phyloP scores from a whole-genome alignment of 92 coral and sea anemone species.

The Zoanthus gigantus region DNA sequence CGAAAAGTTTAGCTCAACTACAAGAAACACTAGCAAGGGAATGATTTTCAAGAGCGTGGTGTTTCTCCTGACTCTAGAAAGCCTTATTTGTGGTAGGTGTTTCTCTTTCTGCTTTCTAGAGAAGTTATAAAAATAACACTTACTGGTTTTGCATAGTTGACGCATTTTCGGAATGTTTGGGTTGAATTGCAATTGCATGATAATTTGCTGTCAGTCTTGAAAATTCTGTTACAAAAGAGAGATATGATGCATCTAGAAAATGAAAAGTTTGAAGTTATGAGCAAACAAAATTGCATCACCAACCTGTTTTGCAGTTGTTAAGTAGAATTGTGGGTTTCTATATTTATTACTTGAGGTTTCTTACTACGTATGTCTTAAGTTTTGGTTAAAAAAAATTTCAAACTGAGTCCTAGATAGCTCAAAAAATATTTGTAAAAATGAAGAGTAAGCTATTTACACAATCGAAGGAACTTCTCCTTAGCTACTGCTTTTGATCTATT shows the following conservation, averaged over 20 bases:
- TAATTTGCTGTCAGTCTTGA: neutral
- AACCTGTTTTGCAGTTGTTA: neutral
- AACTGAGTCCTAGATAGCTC: neutral
- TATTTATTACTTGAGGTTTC: neutral
- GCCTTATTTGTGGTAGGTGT: conserved; percentile 9
- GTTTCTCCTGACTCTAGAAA: neutral
- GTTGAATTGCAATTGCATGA: neutral
- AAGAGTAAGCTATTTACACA: neutral
- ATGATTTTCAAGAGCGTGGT: conserved; percentile 3
- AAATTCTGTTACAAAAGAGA: neutral
- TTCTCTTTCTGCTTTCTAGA: neutral
- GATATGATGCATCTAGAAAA: neutral
- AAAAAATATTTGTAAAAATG: neutral
- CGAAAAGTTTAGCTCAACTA: neutral
- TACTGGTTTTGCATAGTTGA: neutral
- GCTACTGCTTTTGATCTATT: neutral
- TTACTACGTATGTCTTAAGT: neutral
- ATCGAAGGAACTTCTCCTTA: neutral
- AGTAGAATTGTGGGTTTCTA: neutral
- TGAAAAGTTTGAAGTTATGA: neutral
- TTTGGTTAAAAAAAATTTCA: neutral
- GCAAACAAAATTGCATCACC: neutral
- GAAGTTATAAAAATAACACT: neutral
- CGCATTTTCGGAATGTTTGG: conserved; percentile 22
- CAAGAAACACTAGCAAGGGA: neutral